Percentiles rank a stretch among this genome's conserved stretches.
These are phyloP conservation scores for Sebastes oblongus DNA, from an alignment of 2,797 vertebrate species.

Conservation along the genomic window DNA sequence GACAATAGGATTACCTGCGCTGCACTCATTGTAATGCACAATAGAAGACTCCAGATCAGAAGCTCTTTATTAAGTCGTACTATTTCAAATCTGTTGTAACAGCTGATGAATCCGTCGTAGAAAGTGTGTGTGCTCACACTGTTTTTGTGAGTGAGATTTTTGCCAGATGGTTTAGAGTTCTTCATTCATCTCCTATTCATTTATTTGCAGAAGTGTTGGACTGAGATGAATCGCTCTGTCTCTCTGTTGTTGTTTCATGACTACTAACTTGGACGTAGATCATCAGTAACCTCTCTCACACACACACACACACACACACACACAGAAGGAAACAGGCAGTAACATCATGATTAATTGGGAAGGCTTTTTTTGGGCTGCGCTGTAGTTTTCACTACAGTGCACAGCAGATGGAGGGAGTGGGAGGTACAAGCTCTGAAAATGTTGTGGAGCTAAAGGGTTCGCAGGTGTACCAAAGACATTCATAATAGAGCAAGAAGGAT, in stretches of 20 bases:
- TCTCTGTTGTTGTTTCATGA: conserved; percentile 42
- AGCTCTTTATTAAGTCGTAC: conserved; percentile 17
- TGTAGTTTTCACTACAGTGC: conserved; percentile 35
- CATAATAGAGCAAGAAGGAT: conserved; percentile 22
- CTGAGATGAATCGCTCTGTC: conserved; percentile 29
- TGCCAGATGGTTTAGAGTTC: background rate
- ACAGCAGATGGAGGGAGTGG: conserved; percentile 56
- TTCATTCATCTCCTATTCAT: conserved; percentile 26
- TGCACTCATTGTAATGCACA: conserved; percentile 8
- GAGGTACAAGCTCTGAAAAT: conserved; percentile 33
- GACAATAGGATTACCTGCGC: conserved; percentile 31
- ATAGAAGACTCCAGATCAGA: conserved; percentile 6
- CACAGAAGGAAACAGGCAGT: conserved; percentile 7
- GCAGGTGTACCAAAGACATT: conserved; percentile 54
- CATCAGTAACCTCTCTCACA: conserved; percentile 36
- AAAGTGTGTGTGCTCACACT: background rate
- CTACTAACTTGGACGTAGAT: conserved; percentile 18
- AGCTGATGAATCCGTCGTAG: background rate
- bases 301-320: background rate
- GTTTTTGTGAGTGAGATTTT: background rate
- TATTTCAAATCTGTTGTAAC: conserved; percentile 16
- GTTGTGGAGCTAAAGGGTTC: conserved; percentile 37
- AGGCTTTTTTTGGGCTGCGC: conserved; percentile 24
- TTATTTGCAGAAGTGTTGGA: conserved; percentile 14
- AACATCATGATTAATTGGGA: conserved; percentile 41